Conservation (phyloP, 2,888 invertebrate species). For the Parascotia fuliginaria region DNA sequence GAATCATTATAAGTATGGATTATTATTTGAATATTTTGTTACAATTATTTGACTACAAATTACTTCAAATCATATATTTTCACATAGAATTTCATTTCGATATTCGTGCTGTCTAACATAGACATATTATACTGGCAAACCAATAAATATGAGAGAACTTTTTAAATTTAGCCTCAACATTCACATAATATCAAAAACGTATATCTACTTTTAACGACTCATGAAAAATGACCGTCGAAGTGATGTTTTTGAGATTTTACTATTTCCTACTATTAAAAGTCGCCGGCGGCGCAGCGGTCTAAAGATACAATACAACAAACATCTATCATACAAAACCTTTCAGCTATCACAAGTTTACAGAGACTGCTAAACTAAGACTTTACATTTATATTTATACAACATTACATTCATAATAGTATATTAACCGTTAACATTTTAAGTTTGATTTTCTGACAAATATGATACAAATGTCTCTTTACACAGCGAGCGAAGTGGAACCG, state of each 20-base stretch:
- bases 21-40: no score
- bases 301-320: slow-evolving; percentile 13
- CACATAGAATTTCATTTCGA: not conserved
- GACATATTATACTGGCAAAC: not conserved
- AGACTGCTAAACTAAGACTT: slow-evolving; percentile 25
- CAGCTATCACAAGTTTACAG: slow-evolving; percentile 34
- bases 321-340: slow-evolving; percentile 29
- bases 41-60: no score
- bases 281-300: not conserved
- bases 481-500: not conserved
- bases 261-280: not conserved
- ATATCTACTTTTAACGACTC: not conserved
- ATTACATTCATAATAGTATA: slow-evolving; percentile 33
- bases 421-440: not conserved
- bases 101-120: not conserved
- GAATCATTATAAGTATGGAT: no score
- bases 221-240: not conserved
- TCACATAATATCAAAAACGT: not conserved
- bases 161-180: slow-evolving; percentile 1
- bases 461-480: not conserved
- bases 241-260: not conserved
- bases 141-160: not conserved
- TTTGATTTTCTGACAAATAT: not conserved
- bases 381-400: slow-evolving; percentile 30
- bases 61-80: not conserved